phyloP scores from a whole-genome alignment of 2,113 vertebrate genomes.

The Bos taurus region DNA sequence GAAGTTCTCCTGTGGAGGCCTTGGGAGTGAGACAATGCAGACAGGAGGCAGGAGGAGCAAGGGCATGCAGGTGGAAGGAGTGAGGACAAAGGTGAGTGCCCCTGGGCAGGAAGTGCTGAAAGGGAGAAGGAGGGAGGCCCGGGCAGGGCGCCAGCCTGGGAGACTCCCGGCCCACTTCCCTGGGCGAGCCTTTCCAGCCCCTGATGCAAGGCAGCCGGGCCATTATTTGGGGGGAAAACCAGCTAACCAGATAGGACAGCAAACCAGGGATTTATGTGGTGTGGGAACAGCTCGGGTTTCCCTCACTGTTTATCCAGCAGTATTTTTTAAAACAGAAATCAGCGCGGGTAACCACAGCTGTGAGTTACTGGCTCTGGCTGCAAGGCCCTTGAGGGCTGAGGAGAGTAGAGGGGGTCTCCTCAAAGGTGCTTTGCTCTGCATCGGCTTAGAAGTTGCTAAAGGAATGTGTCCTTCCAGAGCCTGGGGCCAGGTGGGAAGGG shows the following conservation, averaged over 20 bases:
- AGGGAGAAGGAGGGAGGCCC: background rate
- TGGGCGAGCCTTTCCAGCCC: background rate
- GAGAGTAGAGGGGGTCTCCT: background rate
- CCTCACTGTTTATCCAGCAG: slow-evolving; percentile 69
- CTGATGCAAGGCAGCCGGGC: background rate
- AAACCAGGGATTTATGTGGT: slow-evolving; percentile 65
- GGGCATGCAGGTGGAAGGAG: background rate
- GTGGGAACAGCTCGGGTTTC: slow-evolving; percentile 63
- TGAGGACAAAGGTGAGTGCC: background rate
- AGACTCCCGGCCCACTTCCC: background rate
- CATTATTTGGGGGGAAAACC: slow-evolving; percentile 17
- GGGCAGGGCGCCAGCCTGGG: background rate
- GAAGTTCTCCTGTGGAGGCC: background rate
- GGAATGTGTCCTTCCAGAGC: background rate
- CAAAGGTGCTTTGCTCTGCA: background rate
- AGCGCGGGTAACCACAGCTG: slow-evolving; percentile 47
- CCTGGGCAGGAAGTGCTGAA: background rate
- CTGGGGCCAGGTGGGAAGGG: background rate
- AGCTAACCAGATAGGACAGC: slow-evolving; percentile 63
- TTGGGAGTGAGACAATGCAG: background rate
- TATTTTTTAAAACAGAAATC: slow-evolving; percentile 69
- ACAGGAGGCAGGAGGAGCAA: background rate
- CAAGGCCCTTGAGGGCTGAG: background rate
- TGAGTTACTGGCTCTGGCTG: slow-evolving; percentile 50
- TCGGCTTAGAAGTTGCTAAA: background rate